phyloP scores from a whole-genome alignment of 2,113 vertebrate genomes.

The Brienomyrus longianalis region DNA sequence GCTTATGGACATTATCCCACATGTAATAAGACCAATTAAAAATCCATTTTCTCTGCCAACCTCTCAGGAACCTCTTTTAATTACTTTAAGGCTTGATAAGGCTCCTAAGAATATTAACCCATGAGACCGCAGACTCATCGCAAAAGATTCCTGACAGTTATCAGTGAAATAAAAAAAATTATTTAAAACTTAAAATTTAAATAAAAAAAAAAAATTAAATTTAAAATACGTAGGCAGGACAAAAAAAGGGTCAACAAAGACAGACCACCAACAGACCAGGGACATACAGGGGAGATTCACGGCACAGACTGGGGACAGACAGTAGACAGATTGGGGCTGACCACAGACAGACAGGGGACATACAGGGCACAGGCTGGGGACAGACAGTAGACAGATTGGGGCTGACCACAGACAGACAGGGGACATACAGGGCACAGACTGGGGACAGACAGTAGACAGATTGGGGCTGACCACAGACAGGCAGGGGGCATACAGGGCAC shows the following conservation, averaged over 20 bases:
- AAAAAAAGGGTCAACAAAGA: background rate
- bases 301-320: background rate
- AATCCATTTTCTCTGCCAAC: slow-evolving; percentile 7
- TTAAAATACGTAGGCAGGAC: background rate
- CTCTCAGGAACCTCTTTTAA: background rate
- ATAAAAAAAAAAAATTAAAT: too few relatives aligned
- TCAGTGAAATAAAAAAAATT: background rate
- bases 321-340: too few relatives aligned
- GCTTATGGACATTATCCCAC: slow-evolving; percentile 1
- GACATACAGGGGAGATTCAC: slow-evolving; percentile 6
- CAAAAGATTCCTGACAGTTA: slow-evolving; percentile 6
- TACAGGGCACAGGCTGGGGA: background rate
- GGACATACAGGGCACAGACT: background rate
- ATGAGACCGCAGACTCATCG: background rate
- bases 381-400: background rate
- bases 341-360: background rate
- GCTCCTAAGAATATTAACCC: background rate
- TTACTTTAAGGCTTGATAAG: slow-evolving; percentile 7
- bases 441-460: background rate
- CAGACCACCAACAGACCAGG: background rate
- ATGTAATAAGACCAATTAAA: slow-evolving; percentile 11
- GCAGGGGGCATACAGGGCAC: background rate
- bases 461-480: background rate
- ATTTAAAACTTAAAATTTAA: too few relatives aligned
- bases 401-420: background rate